Percentiles rank a stretch among this genome's conserved stretches.
These are phyloP conservation scores for Threskiornis aethiopicus DNA, from an alignment of 2,797 vertebrate species.

Conservation along the genomic window DNA sequence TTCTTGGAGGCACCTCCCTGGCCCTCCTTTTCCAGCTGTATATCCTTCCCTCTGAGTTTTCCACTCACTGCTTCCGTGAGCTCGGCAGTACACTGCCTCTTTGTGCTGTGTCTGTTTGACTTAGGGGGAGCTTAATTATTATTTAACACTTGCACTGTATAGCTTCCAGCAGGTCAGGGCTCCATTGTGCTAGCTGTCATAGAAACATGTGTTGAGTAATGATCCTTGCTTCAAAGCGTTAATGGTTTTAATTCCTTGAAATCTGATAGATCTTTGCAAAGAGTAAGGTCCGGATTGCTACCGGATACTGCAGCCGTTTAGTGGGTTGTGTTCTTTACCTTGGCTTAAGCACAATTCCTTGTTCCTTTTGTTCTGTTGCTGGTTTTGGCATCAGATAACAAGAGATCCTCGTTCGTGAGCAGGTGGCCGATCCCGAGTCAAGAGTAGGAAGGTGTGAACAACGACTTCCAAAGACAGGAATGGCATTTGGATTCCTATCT, in stretches of 20 bases:
- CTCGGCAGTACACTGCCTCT: conserved; percentile 30
- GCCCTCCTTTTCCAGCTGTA: neutral
- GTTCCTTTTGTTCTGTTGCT: neutral
- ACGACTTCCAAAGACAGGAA: neutral
- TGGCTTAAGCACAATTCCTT: neutral
- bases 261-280: neutral
- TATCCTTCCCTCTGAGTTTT: neutral
- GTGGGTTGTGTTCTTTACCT: conserved; percentile 2
- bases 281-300: conserved; percentile 28
- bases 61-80: neutral
- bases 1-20: neutral
- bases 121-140: conserved; percentile 48
- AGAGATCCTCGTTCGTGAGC: conserved; percentile 10
- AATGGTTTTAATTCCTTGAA: conserved; percentile 27
- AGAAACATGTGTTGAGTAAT: neutral
- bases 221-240: neutral
- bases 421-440: neutral
- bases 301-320: neutral
- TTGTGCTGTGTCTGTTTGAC: conserved; percentile 48
- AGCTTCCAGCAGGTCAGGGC: neutral
- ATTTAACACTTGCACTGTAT: conserved; percentile 19
- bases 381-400: neutral
- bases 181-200: neutral
- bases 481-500: neutral
- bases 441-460: neutral